Conservation (phyloP, 2,888 invertebrate genomes). For the Tricholauxania praeusta region DNA sequence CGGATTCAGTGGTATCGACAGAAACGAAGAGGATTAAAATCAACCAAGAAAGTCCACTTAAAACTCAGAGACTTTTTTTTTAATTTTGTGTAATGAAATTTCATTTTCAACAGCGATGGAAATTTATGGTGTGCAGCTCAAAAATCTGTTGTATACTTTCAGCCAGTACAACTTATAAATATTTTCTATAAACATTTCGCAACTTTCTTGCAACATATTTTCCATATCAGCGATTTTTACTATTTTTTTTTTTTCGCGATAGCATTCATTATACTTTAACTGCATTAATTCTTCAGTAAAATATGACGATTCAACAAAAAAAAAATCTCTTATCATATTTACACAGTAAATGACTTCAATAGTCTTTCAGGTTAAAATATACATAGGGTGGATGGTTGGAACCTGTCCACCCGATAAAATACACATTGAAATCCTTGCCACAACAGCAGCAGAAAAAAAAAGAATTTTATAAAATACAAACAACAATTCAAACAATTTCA, state of each 20-base stretch:
- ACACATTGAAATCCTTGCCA: constrained; percentile 24
- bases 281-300: neutral
- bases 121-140: no score
- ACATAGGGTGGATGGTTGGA: no score
- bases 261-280: neutral
- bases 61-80: no score
- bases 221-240: neutral
- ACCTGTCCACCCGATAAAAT: no score
- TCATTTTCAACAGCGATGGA: no score
- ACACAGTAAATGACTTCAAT: constrained; percentile 47
- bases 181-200: no score
- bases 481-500: constrained; percentile 52
- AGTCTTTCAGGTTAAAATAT: constrained; percentile 15
- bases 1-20: no score
- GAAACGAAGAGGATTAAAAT: no score
- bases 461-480: constrained; percentile 35
- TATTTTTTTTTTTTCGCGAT: neutral
- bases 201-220: neutral
- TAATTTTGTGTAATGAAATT: no score
- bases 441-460: constrained; percentile 37
- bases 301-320: constrained; percentile 37
- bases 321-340: constrained; percentile 46
- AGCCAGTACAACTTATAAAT: no score
- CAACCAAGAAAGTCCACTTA: no score
- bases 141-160: no score